A percentile compares a stretch with the other conserved stretches of the same genome.
phyloP scores from a whole-genome alignment of 2,797 vertebrate genomes.

The Pelobates cultripes region DNA sequence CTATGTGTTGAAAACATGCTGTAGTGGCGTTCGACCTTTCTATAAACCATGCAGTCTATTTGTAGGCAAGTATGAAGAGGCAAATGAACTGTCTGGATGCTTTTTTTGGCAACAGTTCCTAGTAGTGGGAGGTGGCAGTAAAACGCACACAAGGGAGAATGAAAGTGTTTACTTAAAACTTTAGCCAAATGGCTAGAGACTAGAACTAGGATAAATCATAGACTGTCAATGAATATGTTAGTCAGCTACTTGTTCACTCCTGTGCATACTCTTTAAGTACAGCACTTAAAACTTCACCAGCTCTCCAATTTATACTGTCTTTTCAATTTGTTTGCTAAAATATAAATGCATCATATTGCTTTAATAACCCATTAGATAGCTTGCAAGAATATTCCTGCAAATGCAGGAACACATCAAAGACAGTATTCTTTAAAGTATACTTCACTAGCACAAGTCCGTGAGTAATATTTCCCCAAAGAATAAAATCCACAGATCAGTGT shows the following conservation, averaged over 20 bases:
- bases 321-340: constrained; percentile 68
- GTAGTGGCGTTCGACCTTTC: constrained; percentile 75
- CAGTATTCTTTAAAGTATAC: constrained; percentile 63
- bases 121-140: constrained; percentile 82
- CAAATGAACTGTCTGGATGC: constrained; percentile 84
- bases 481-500: constrained; percentile 62
- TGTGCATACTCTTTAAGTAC: constrained; percentile 73
- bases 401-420: constrained; percentile 65
- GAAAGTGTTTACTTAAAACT: constrained; percentile 84
- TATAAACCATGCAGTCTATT: constrained; percentile 77
- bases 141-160: constrained; percentile 78
- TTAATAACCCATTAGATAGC: constrained; percentile 61
- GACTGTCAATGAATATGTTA: constrained; percentile 80
- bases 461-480: constrained; percentile 63
- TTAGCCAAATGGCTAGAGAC: constrained; percentile 80
- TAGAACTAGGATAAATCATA: constrained; percentile 80
- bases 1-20: constrained; percentile 77
- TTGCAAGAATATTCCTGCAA: constrained; percentile 61
- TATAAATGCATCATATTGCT: constrained; percentile 62
- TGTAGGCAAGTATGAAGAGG: constrained; percentile 78
- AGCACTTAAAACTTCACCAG: constrained; percentile 65
- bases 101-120: constrained; percentile 77
- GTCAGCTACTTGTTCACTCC: constrained; percentile 82
- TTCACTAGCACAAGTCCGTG: constrained; percentile 59
- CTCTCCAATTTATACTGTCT: constrained; percentile 66